Base-by-base conservation (phyloP, 2,113 vertebrate genomes). In the Ptilonorhynchus violaceus region DNA sequence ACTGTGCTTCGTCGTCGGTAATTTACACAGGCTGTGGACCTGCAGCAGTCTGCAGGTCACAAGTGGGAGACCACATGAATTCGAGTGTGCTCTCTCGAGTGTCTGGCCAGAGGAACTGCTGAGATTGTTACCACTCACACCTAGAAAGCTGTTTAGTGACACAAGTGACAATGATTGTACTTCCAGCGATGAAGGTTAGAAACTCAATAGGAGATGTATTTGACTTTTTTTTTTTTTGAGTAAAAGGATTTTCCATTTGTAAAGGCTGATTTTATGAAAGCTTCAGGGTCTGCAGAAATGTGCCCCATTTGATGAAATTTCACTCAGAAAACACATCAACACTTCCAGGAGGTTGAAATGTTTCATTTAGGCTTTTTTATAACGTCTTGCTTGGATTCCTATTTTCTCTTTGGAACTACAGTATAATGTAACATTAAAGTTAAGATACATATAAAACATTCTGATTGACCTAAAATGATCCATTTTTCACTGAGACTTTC, bases 331-430 rank as follows among this genome's bases (percentile, higher is more conserved):
- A 89, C 60, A 67, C 37, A 93, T 92, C 79, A 92, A 72, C 76
- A 39, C 39, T 81, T 95, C 60, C 73, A 96, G 52, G 24, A 86
- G 50, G 60, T 86, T 92, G 50, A 95, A 92, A 89, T 74, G 30
- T 84, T 92, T 91, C 30, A 53, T 86, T 84, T 89, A 78, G 47
- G 23, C 37, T 88, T 93, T 95, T 95, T 94, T 80, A 75, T 81
- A 85, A 84, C 3, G 1, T 92, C 31, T 93, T 80, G 15, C 53
- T 80, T 80, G 24, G 19, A 67, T 93, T 95, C 47, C 21, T 73
- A 15, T 93, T 95, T 90, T 88, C 50, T 93, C 50, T 77, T 77
- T 80, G 47, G 81, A 91, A 55, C 11, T 78, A 50, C 5, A 53
- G 22, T 50, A n/a, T 58, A 94, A 69, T 39, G 37, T 85, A 73